Evolutionary conservation across 2,113 vertebrate species (phyloP).

Genomic region (Leucopsar rothschildi): DNA sequence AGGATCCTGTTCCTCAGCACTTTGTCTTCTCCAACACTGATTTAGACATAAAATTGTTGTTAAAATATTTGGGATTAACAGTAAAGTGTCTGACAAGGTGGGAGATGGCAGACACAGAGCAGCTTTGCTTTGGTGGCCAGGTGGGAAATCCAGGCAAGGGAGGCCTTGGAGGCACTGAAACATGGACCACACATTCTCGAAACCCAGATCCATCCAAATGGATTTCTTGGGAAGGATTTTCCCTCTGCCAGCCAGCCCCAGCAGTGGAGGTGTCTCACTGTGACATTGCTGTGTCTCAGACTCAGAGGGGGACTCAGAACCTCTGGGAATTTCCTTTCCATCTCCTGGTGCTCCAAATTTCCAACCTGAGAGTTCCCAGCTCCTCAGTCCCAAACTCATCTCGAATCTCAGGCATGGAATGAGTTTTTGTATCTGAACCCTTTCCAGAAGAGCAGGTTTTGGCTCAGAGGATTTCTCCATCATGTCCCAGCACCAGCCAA

Average conservation of each 20-base stretch:
- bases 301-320: not conserved
- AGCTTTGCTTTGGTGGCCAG: not conserved
- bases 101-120: not conserved
- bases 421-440: not conserved
- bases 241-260: not conserved
- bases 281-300: not conserved
- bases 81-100: not conserved
- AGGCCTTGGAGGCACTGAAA: not conserved
- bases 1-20: not conserved
- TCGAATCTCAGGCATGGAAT: not conserved
- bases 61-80: not conserved
- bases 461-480: not conserved
- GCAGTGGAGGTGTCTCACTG: not conserved
- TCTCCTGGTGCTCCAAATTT: fast-evolving
- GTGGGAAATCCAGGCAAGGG: not conserved
- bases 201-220: not conserved
- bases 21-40: not conserved
- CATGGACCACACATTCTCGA: not conserved
- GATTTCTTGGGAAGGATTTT: not conserved
- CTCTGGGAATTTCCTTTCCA: not conserved
- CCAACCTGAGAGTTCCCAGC: not conserved
- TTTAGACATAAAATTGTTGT: not conserved
- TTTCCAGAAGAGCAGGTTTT: not conserved
- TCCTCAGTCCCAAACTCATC: not conserved
- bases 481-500: not conserved